phyloP scores from a whole-genome alignment of 2,888 invertebrate species.

The Pandemis corylana region DNA sequence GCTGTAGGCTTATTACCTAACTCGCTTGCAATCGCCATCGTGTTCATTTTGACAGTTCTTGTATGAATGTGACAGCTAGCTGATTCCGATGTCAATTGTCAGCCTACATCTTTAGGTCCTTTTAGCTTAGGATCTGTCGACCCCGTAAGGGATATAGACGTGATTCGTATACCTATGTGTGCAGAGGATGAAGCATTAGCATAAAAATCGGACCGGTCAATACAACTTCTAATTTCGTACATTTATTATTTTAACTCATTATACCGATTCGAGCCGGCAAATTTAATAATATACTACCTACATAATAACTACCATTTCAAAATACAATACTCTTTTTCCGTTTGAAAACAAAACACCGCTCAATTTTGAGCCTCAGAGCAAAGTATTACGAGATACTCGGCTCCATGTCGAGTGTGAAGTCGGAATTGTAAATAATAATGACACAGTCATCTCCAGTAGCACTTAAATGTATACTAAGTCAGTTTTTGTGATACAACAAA shows the following conservation, averaged over 20 bases:
- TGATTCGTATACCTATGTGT: background rate
- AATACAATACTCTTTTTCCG: background rate
- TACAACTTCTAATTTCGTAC: slow-evolving; percentile 36
- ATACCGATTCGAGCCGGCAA: slow-evolving; percentile 34
- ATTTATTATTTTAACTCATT: slow-evolving; percentile 42
- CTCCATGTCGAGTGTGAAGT: background rate
- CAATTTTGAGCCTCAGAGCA: background rate
- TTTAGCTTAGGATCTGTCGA: too few relatives aligned
- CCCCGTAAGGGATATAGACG: too few relatives aligned
- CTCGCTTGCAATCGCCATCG: too few relatives aligned
- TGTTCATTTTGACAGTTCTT: too few relatives aligned
- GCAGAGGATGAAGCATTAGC: background rate
- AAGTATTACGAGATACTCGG: background rate
- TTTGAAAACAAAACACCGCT: background rate
- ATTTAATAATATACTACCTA: slow-evolving; percentile 37
- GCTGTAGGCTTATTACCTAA: too few relatives aligned
- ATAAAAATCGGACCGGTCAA: slow-evolving; percentile 36
- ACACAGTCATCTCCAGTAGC: slow-evolving; percentile 33
- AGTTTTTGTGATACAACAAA: slow-evolving; percentile 35
- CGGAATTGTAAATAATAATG: slow-evolving; percentile 20
- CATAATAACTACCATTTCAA: slow-evolving; percentile 13
- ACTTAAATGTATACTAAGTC: slow-evolving; percentile 33
- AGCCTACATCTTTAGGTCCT: too few relatives aligned
- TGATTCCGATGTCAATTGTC: too few relatives aligned
- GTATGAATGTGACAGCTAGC: too few relatives aligned